Percentiles rank a stretch among this genome's conserved stretches.
Conservation (phyloP, 2,113 vertebrate genomes). For the Pyrgilauda ruficollis region DNA sequence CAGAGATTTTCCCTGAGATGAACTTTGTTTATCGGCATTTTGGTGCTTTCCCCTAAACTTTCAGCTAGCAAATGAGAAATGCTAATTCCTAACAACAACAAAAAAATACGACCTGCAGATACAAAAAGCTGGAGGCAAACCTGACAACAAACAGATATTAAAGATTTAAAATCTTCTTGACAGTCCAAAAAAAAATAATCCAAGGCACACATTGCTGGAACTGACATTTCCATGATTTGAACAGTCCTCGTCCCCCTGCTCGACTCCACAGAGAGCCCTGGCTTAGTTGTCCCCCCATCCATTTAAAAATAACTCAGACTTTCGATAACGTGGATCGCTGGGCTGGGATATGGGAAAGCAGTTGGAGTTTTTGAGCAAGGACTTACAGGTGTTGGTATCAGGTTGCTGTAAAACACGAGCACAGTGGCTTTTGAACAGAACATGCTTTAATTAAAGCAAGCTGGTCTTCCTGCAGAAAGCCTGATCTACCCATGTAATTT, state of each 20-base stretch:
- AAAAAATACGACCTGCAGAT: background rate
- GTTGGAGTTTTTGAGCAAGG: background rate
- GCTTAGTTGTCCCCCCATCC: background rate
- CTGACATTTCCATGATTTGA: slow-evolving; percentile 19
- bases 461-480: slow-evolving; percentile 13
- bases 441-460: slow-evolving; percentile 41
- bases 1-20: slow-evolving; percentile 31
- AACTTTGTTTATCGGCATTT: slow-evolving; percentile 46
- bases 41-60: slow-evolving; percentile 33
- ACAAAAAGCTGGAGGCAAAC: slow-evolving; percentile 26
- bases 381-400: background rate
- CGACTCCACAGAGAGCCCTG: background rate
- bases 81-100: slow-evolving; percentile 32
- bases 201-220: background rate
- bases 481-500: slow-evolving; percentile 19
- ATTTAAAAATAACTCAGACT: slow-evolving; percentile 34
- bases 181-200: background rate
- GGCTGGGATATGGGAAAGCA: background rate
- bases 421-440: background rate
- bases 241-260: background rate
- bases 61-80: slow-evolving; percentile 25
- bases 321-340: background rate
- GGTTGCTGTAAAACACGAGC: background rate
- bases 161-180: slow-evolving; percentile 47
- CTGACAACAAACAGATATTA: slow-evolving; percentile 53